These are phyloP conservation scores for Nephrotoma appendiculata DNA, from an alignment of 2,888 invertebrate genomes.

Conservation along the genomic window DNA sequence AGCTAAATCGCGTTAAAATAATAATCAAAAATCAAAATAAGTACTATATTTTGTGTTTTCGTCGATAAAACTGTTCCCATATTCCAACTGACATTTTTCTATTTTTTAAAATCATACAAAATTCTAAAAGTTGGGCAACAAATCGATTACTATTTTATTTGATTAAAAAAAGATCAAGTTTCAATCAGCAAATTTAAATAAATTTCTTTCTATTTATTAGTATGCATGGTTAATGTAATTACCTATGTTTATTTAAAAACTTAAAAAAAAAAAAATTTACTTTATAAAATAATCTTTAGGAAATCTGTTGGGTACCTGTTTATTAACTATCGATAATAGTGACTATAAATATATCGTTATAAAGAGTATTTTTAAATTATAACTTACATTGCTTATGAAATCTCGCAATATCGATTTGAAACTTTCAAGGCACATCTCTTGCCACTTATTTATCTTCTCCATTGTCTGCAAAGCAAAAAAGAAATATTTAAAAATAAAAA, in stretches of 20 bases:
- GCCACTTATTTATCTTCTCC: neutral
- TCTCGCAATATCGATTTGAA: neutral
- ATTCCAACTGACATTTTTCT: too few species aligned
- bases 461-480: neutral
- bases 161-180: too few species aligned
- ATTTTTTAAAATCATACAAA: too few species aligned
- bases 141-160: too few species aligned
- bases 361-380: neutral
- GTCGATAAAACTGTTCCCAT: too few species aligned
- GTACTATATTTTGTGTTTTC: too few species aligned
- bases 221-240: neutral
- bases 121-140: too few species aligned
- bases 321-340: neutral
- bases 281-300: neutral
- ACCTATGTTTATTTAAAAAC: neutral
- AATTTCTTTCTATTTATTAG: neutral
- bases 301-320: neutral
- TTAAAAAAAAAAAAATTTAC: neutral
- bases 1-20: too few species aligned
- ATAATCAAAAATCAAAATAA: too few species aligned
- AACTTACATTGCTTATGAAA: neutral
- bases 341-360: neutral
- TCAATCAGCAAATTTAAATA: neutral
- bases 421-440: neutral
- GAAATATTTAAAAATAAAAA: neutral